A percentile compares a stretch with the other conserved stretches of the same genome.
These are phyloP conservation scores for Conger conger DNA, from an alignment of 2,113 vertebrate species.

Conservation along the genomic window DNA sequence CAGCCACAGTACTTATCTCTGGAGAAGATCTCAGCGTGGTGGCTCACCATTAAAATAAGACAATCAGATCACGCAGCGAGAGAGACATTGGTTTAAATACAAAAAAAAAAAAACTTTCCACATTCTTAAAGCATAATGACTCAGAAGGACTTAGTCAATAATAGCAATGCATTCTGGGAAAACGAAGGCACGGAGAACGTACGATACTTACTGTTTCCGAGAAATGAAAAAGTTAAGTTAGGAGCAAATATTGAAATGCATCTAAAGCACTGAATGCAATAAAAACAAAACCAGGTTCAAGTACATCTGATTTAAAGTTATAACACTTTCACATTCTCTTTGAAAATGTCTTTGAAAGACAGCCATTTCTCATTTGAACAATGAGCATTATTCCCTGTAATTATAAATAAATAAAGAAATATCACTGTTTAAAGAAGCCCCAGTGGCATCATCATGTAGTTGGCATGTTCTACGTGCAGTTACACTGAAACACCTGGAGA, in stretches of 20 bases:
- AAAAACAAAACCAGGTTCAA: not conserved
- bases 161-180: not conserved
- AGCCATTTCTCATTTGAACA: not conserved
- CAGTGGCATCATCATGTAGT: conserved; percentile 7
- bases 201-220: not conserved
- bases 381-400: too few species aligned
- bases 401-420: too few species aligned
- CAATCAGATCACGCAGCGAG: conserved; percentile 17
- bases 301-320: not conserved
- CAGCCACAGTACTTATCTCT: conserved; percentile 38
- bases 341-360: not conserved
- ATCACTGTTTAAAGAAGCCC: not conserved
- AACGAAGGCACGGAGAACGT: not conserved
- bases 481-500: conserved; percentile 29
- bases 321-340: not conserved
- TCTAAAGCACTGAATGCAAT: not conserved
- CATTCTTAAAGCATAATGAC: conserved; percentile 1
- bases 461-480: conserved; percentile 29
- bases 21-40: conserved; percentile 24
- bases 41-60: conserved; percentile 4
- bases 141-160: conserved; percentile 26
- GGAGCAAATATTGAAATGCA: not conserved
- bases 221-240: not conserved
- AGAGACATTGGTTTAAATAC: conserved; percentile 4
- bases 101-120: not conserved